Evolutionary conservation across 2,888 invertebrate genomes (phyloP), one percentile per base, ranked within the genome.

Genomic region (Phaedon cochleariae): DNA sequence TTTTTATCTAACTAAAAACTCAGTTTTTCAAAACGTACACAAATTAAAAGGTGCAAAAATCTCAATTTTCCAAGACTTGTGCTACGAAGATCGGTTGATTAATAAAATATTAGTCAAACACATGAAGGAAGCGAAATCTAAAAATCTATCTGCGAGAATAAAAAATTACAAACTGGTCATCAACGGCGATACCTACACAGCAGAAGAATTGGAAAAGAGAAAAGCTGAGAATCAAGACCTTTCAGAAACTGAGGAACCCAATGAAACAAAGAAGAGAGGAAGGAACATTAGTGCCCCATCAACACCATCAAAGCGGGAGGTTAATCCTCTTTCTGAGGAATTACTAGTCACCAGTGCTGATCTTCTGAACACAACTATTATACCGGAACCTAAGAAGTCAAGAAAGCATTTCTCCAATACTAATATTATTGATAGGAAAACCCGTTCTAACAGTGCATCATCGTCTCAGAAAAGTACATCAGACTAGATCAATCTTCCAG

Each of bases 21-120:
- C 41, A 7, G 7, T 26, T 26, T 26, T 26, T 26, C 26, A 26
- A 7, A 26, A 26, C 26, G 26, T 26, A 7, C 26, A 26, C 7
- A 26, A 26, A 26, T 26, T 26, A 7, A 45, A 45, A 45, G 45
- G 18, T 45, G 9, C 4, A 3, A 4, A 49, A n/a, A 49, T 18
- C 3, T 49, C 49, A 20, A 53, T 53, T 29, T 22, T 31, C n/a
- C 31, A 53, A 53, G 54, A 53, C n/a, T 15, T 53, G 34, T 29
- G 54, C 54, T 53, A 53, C 29, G 31, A 26, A 22, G 54, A 53
- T 53, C 26, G 31, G 2, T 31, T 53, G 12, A 26, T 22, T 26
- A 53, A 31, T 53, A 26, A 29, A 53, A 26, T 53, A 20, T 26
- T 53, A 4, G 54, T 53, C 12, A 26, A 53, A 31, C 54, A 53